Evolutionary conservation across 2,797 vertebrate species (phyloP).

Genomic region (Propithecus perrieri): DNA sequence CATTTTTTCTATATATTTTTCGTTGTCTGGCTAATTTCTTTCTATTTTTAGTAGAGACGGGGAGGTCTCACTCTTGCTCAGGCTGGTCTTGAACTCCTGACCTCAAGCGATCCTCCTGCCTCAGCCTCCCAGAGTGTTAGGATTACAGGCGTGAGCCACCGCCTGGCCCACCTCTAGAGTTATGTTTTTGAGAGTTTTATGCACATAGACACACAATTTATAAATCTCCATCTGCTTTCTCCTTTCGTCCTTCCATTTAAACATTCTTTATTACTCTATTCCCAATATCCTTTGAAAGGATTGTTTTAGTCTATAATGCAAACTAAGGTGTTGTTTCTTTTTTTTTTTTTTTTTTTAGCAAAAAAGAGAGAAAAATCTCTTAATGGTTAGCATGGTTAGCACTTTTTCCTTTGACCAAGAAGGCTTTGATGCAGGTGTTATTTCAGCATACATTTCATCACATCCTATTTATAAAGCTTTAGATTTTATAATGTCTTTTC

Average conservation of each 20-base stretch:
- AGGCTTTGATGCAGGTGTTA: constrained; percentile 35
- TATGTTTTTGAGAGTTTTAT: neutral
- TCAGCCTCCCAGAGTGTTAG: too few relatives aligned
- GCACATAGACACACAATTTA: neutral
- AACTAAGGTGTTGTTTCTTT: neutral
- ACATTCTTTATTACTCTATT: neutral
- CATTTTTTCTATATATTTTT: too few relatives aligned
- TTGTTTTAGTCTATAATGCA: constrained; percentile 49
- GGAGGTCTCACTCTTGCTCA: too few relatives aligned
- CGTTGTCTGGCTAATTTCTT: too few relatives aligned
- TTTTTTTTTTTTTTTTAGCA: neutral
- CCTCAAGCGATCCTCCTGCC: too few relatives aligned
- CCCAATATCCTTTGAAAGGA: neutral
- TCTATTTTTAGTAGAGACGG: too few relatives aligned
- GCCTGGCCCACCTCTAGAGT: neutral
- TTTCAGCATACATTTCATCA: constrained; percentile 1
- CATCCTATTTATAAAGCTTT: constrained; percentile 45
- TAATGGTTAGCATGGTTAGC: neutral
- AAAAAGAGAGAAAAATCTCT: neutral
- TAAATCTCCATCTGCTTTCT: neutral
- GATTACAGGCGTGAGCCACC: too few relatives aligned
- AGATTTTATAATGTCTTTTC: constrained; percentile 14
- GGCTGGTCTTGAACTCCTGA: too few relatives aligned
- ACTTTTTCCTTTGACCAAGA: constrained; percentile 53
- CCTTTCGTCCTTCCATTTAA: neutral